Evolutionary conservation across 2,888 invertebrate genomes (phyloP).

Genomic region (Polydrusus cervinus): DNA sequence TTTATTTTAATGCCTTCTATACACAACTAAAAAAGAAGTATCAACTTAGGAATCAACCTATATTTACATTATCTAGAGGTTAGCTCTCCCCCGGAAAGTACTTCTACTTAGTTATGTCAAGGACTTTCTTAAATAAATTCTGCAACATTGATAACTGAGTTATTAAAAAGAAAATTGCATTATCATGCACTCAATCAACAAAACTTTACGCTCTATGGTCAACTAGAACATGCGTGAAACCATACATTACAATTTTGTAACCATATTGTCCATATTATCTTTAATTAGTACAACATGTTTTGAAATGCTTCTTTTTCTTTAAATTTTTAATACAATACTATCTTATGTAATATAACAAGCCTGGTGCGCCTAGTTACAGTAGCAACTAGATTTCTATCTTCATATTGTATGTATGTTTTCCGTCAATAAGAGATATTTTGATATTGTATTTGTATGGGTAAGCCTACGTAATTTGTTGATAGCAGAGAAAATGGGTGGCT

Average conservation of each 20-base stretch:
- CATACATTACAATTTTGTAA: slow-evolving; percentile 47
- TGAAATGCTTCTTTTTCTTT: slow-evolving; percentile 47
- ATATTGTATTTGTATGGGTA: background rate
- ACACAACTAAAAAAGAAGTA: too few species aligned
- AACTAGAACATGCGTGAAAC: slow-evolving; percentile 46
- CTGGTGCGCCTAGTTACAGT: slow-evolving; percentile 3
- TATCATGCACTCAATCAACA: slow-evolving; percentile 21
- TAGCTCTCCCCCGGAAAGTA: too few species aligned
- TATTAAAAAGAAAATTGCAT: background rate
- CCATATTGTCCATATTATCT: slow-evolving; percentile 44
- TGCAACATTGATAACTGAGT: background rate
- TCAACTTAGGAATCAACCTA: too few species aligned
- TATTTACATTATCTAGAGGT: too few species aligned
- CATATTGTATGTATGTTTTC: background rate
- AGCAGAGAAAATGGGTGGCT: background rate
- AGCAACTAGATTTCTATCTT: slow-evolving; percentile 14
- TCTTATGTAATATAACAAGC: slow-evolving; percentile 37
- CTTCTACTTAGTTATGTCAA: too few species aligned
- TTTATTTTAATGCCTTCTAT: too few species aligned
- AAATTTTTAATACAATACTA: slow-evolving; percentile 38
- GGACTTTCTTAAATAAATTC: too few species aligned
- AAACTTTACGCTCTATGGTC: slow-evolving; percentile 37
- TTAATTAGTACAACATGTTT: slow-evolving; percentile 48
- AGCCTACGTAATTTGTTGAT: background rate
- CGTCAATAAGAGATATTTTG: slow-evolving; percentile 3